phyloP scores from a whole-genome alignment of 2,888 invertebrate genomes.

The Hirtodrosophila alboralis region DNA sequence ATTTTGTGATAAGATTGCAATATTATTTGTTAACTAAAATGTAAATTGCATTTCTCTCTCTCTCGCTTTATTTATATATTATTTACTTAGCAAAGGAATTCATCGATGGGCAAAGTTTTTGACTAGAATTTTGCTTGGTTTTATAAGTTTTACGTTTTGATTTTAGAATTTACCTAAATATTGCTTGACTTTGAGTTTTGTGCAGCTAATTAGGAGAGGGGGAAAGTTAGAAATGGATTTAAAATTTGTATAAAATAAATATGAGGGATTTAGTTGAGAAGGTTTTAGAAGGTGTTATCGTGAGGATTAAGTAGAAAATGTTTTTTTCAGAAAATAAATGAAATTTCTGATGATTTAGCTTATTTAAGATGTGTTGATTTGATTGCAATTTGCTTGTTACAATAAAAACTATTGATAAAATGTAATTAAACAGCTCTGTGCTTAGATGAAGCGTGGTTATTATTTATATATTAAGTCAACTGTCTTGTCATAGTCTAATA shows the following conservation, averaged over 20 bases:
- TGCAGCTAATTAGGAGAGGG: neutral
- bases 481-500: too few species aligned
- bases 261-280: too few species aligned
- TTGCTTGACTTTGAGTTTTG: conserved; percentile 2
- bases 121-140: conserved; percentile 11
- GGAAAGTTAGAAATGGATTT: neutral
- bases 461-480: too few species aligned
- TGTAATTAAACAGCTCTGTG: neutral
- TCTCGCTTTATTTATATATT: neutral
- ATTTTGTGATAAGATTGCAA: neutral
- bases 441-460: too few species aligned
- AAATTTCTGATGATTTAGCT: too few species aligned
- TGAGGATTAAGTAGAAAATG: too few species aligned
- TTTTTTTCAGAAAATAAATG: too few species aligned
- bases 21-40: conserved; percentile 3
- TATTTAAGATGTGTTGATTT: too few species aligned
- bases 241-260: too few species aligned
- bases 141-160: conserved; percentile 10
- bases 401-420: too few species aligned
- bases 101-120: conserved; percentile 26
- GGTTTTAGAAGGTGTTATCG: too few species aligned
- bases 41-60: conserved; percentile 23
- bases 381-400: too few species aligned
- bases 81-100: conserved; percentile 1
- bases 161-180: conserved; percentile 15